phyloP scores from a whole-genome alignment of 2,113 vertebrate species.

The Procavia capensis region DNA sequence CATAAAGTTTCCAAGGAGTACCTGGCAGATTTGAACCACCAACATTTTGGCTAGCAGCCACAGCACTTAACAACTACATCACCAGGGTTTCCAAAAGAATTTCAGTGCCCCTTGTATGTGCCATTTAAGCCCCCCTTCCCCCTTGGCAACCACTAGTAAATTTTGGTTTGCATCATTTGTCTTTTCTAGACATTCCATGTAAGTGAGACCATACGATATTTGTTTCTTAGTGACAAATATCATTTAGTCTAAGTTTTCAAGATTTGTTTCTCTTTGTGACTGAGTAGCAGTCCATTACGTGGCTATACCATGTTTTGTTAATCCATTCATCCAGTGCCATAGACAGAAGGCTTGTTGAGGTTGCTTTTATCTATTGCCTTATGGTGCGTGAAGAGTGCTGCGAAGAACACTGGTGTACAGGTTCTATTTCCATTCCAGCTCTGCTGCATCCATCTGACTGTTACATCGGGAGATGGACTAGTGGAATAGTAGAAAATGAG shows the following conservation, averaged over 20 bases:
- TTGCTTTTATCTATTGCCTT: not conserved
- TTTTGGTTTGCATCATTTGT: not conserved
- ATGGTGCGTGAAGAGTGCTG: not conserved
- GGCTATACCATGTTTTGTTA: not conserved
- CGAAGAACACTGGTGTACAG: not conserved
- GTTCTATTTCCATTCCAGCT: not conserved
- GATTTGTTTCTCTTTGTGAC: not conserved
- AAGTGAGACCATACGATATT: not conserved
- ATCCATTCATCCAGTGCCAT: not conserved
- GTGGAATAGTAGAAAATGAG: not conserved
- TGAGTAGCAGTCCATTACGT: not conserved
- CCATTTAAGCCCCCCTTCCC: too few species aligned
- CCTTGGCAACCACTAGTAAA: not conserved
- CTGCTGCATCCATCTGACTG: not conserved
- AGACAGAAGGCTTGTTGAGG: not conserved
- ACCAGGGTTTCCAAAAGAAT: too few species aligned
- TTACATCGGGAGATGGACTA: too few species aligned
- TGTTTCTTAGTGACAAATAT: not conserved
- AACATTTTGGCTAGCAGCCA: too few species aligned
- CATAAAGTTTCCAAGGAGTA: too few species aligned
- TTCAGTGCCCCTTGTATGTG: too few species aligned
- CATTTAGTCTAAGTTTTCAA: not conserved
- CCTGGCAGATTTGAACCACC: too few species aligned
- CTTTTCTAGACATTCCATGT: not conserved
- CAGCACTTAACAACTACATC: too few species aligned